Conservation (phyloP, 2,113 vertebrate genomes). For the Heterocephalus glaber region DNA sequence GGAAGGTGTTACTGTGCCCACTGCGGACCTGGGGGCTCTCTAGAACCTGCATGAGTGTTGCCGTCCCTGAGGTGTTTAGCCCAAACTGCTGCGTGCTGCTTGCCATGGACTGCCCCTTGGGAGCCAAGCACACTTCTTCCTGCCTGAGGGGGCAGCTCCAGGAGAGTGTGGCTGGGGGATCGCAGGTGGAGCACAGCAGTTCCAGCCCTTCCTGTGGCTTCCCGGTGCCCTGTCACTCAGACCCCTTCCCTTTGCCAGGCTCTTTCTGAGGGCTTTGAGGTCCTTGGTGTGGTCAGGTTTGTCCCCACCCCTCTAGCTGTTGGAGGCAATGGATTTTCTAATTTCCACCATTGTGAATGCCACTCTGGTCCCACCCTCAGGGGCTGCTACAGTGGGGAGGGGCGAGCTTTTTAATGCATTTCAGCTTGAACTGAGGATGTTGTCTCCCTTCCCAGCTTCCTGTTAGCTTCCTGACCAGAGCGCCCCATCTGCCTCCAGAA, state of each 20-base stretch:
- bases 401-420: not conserved
- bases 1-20: rapidly evolving
- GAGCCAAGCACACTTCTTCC: not conserved
- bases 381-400: too few species aligned
- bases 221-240: not conserved
- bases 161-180: not conserved
- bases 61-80: rapidly evolving
- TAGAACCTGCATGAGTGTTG: too few species aligned
- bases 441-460: not conserved
- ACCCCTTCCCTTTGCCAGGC: rapidly evolving
- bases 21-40: rapidly evolving
- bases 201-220: not conserved
- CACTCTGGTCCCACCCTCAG: not conserved
- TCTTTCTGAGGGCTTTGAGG: not conserved
- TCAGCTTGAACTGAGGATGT: not conserved
- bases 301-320: not conserved
- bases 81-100: too few species aligned
- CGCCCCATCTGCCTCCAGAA: not conserved
- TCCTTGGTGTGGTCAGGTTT: not conserved
- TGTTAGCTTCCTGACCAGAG: not conserved
- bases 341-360: rapidly evolving
- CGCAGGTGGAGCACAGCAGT: rapidly evolving
- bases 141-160: not conserved
- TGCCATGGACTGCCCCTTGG: not conserved
- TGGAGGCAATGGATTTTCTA: not conserved